These are phyloP conservation scores for Melipona beecheii DNA, from an alignment of 2,888 invertebrate genomes.

Conservation along the genomic window DNA sequence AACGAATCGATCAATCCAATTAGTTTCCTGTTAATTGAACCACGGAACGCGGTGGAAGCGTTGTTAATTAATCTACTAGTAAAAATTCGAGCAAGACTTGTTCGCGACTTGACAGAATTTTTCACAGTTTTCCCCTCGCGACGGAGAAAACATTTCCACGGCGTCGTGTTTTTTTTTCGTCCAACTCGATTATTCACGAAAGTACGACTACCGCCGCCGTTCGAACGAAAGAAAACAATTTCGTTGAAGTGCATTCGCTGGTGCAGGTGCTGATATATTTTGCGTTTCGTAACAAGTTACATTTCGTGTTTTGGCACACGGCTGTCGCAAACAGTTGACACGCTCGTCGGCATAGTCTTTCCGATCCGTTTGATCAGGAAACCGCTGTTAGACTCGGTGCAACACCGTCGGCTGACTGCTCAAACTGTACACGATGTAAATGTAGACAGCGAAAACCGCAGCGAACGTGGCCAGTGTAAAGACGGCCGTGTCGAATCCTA, in stretches of 20 bases:
- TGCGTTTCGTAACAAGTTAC: background rate
- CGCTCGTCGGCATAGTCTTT: background rate
- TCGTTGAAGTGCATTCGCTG: background rate
- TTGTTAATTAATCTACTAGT: slow-evolving; percentile 37
- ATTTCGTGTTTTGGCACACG: background rate
- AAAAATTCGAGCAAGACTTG: background rate
- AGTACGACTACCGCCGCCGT: too few relatives aligned
- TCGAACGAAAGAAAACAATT: background rate
- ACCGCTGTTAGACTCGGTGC: slow-evolving; percentile 25
- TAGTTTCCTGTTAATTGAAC: slow-evolving; percentile 16
- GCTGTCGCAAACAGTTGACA: background rate
- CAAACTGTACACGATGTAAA: slow-evolving; percentile 74
- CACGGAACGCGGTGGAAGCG: slow-evolving; percentile 2
- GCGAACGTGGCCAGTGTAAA: slow-evolving; percentile 76
- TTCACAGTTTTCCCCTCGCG: background rate
- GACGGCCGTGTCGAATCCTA: slow-evolving; percentile 75
- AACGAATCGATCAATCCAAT: slow-evolving; percentile 13
- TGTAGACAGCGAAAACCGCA: slow-evolving; percentile 74
- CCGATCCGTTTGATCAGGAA: slow-evolving; percentile 7
- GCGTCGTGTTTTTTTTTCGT: background rate
- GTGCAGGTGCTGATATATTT: slow-evolving; percentile 1
- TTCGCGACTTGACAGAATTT: slow-evolving; percentile 8
- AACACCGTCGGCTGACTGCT: slow-evolving; percentile 69
- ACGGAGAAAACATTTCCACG: slow-evolving; percentile 21
- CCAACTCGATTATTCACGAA: slow-evolving; percentile 11